These are phyloP conservation scores for Archocentrus centrarchus DNA, from an alignment of 2,113 vertebrate genomes.

Conservation along the genomic window DNA sequence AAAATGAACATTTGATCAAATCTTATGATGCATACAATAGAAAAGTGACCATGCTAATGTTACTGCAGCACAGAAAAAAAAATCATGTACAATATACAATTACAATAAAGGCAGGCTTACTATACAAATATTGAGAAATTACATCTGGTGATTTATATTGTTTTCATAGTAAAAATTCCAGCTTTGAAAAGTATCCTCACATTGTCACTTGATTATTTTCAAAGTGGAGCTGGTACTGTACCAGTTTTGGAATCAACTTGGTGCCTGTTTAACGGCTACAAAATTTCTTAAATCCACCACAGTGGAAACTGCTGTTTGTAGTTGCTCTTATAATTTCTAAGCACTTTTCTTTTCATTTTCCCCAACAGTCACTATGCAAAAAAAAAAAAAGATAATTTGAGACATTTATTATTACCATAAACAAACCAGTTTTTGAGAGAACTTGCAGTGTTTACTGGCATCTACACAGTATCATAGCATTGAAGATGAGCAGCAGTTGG, in stretches of 20 bases:
- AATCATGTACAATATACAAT: conserved; percentile 33
- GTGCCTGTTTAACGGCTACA: too few relatives aligned
- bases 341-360: not conserved
- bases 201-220: conserved; percentile 7
- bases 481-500: not conserved
- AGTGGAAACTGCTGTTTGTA: conserved; percentile 13
- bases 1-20: conserved; percentile 40
- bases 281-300: not conserved
- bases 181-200: conserved; percentile 53
- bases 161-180: conserved; percentile 6
- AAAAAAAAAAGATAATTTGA: not conserved
- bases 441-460: not conserved
- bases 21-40: conserved; percentile 41
- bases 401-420: not conserved
- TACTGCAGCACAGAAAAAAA: conserved; percentile 20
- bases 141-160: not conserved
- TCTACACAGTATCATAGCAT: not conserved
- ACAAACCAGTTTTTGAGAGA: not conserved
- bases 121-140: conserved; percentile 47
- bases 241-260: too few relatives aligned
- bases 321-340: not conserved
- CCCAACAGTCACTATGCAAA: not conserved
- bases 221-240: not conserved
- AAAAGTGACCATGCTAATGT: conserved; percentile 65
- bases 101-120: conserved; percentile 16